A percentile compares a stretch with the other conserved stretches of the same genome.
Conservation (phyloP, 2,113 vertebrate genomes). For the Lepisosteus oculatus region DNA sequence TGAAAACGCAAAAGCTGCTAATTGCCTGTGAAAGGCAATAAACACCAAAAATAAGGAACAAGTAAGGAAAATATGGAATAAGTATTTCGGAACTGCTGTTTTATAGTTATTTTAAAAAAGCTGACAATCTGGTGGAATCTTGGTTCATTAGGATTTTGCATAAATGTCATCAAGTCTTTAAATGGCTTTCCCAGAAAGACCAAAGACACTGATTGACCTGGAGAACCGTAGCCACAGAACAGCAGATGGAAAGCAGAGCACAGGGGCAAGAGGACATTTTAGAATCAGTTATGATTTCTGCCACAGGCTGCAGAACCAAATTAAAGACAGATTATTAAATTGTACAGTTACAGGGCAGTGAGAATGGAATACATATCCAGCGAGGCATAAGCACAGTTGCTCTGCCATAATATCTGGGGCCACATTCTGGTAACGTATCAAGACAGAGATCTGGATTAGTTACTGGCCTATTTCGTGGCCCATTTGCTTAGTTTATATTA, state of each 20-base stretch:
- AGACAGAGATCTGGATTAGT: too few relatives aligned
- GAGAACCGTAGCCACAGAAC: not conserved
- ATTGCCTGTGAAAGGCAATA: not conserved
- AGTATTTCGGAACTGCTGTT: not conserved
- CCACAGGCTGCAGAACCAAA: not conserved
- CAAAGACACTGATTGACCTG: constrained; percentile 1
- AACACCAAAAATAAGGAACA: not conserved
- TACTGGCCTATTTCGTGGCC: too few relatives aligned
- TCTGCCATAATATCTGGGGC: not conserved
- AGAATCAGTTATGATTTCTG: not conserved
- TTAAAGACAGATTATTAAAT: not conserved
- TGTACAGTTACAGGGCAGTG: not conserved
- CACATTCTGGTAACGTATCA: not conserved
- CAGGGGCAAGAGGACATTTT: not conserved
- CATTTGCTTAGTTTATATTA: too few relatives aligned
- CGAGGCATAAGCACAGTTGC: not conserved
- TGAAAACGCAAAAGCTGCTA: not conserved
- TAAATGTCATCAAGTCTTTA: not conserved
- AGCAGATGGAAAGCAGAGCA: not conserved
- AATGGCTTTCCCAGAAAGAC: constrained; percentile 7
- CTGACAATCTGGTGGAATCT: not conserved
- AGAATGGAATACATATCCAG: not conserved
- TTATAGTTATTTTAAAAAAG: not conserved
- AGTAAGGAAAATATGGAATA: too few relatives aligned
- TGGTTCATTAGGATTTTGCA: not conserved